Conservation (phyloP, 2,888 invertebrate genomes). For the Alentia gelatinosa region DNA sequence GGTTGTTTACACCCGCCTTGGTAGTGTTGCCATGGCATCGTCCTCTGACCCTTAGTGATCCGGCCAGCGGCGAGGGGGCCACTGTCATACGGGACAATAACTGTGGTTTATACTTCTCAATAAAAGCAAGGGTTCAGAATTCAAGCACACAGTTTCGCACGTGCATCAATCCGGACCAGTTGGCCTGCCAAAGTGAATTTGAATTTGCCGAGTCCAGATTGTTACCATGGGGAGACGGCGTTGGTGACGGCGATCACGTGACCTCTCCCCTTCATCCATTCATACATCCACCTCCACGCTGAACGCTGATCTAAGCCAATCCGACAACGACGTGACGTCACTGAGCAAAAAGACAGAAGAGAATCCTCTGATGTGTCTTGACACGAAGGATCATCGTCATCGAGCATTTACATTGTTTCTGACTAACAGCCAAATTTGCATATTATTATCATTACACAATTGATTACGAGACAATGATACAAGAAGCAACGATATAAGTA, state of each 20-base stretch:
- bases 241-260: too few relatives aligned
- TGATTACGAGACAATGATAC: neutral
- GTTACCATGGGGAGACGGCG: too few relatives aligned
- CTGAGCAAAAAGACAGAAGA: neutral
- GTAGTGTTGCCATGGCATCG: neutral
- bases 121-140: too few relatives aligned
- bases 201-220: too few relatives aligned
- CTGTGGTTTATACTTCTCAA: too few relatives aligned
- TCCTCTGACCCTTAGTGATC: neutral
- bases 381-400: neutral
- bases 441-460: neutral
- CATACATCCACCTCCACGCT: neutral
- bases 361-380: neutral
- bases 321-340: neutral
- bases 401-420: constrained; percentile 2
- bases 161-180: too few relatives aligned
- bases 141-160: too few relatives aligned
- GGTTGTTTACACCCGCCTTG: neutral
- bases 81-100: too few relatives aligned
- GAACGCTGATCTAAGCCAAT: neutral
- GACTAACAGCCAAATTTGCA: neutral
- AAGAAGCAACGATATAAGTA: constrained; percentile 1
- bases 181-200: too few relatives aligned
- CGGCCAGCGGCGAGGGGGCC: neutral
- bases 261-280: neutral